Conservation (phyloP, 2,797 vertebrate species). For the Carapus acus region DNA sequence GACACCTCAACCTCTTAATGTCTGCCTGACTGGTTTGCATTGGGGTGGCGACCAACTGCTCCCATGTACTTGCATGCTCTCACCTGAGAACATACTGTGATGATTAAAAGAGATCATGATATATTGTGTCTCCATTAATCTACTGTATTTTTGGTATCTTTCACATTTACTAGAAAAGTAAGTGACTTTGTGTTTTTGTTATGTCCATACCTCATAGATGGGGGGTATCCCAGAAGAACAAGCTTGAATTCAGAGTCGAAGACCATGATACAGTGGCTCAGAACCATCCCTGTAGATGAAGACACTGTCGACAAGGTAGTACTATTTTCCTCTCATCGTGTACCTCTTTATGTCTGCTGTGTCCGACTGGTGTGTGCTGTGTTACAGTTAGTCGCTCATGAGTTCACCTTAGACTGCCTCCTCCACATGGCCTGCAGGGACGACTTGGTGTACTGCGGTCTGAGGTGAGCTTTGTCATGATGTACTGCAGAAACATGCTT, state of each 20-base stretch:
- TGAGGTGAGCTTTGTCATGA: slow-evolving; percentile 80
- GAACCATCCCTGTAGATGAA: slow-evolving; percentile 68
- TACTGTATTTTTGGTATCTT: slow-evolving; percentile 1
- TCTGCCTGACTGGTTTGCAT: slow-evolving; percentile 51
- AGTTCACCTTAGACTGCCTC: slow-evolving; percentile 79
- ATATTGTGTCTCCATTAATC: background rate
- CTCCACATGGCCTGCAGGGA: slow-evolving; percentile 74
- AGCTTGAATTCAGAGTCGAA: slow-evolving; percentile 44
- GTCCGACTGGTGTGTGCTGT: slow-evolving; percentile 14
- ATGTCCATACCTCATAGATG: slow-evolving; percentile 32
- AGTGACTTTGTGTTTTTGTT: background rate
- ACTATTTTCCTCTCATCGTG: slow-evolving; percentile 6
- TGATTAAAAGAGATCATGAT: slow-evolving; percentile 32
- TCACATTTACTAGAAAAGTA: background rate
- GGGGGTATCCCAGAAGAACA: slow-evolving; percentile 8
- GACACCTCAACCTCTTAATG: slow-evolving; percentile 48
- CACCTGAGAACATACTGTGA: slow-evolving; percentile 32
- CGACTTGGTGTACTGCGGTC: slow-evolving; percentile 78
- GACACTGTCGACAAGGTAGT: slow-evolving; percentile 73
- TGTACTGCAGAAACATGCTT: no score
- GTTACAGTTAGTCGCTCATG: slow-evolving; percentile 74
- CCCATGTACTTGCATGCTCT: slow-evolving; percentile 25
- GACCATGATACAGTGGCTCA: slow-evolving; percentile 76
- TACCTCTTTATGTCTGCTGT: background rate
- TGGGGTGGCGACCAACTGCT: slow-evolving; percentile 15